phyloP scores from a whole-genome alignment of 2,888 invertebrate genomes.

The Lepidocyrtinus sp. region DNA sequence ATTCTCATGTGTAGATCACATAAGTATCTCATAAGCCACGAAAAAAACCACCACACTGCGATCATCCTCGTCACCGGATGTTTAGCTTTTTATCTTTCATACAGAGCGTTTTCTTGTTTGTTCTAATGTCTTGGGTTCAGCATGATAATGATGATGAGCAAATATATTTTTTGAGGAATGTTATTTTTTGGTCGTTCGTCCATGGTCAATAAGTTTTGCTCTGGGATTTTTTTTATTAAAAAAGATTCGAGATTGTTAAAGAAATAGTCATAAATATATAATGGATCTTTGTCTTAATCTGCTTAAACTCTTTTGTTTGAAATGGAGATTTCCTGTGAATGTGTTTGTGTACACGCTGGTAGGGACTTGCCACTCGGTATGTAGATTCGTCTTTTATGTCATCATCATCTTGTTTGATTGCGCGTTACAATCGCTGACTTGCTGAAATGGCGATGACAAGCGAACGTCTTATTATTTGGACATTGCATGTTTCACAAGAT shows the following conservation, averaged over 20 bases:
- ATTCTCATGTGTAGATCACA: background rate
- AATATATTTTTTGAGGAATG: slow-evolving; percentile 19
- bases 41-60: background rate
- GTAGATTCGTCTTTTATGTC: too few species aligned
- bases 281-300: too few species aligned
- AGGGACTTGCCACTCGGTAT: too few species aligned
- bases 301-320: too few species aligned
- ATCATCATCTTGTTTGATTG: too few species aligned
- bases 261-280: too few species aligned
- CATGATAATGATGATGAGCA: slow-evolving; percentile 21
- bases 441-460: background rate
- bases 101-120: slow-evolving; percentile 39
- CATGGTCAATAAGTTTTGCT: background rate
- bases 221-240: too few species aligned
- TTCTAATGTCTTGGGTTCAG: too few species aligned
- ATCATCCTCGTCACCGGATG: slow-evolving; percentile 39
- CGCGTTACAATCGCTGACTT: background rate
- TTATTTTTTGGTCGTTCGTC: slow-evolving; percentile 4
- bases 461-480: slow-evolving; percentile 14
- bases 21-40: background rate
- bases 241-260: too few species aligned
- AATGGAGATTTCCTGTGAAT: too few species aligned
- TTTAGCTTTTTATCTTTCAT: slow-evolving; percentile 53
- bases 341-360: too few species aligned
- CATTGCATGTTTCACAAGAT: slow-evolving; percentile 19